A percentile compares a stretch with the other conserved stretches of the same genome.
Conservation (phyloP, 2,113 vertebrate genomes). For the Carassius auratus region DNA sequence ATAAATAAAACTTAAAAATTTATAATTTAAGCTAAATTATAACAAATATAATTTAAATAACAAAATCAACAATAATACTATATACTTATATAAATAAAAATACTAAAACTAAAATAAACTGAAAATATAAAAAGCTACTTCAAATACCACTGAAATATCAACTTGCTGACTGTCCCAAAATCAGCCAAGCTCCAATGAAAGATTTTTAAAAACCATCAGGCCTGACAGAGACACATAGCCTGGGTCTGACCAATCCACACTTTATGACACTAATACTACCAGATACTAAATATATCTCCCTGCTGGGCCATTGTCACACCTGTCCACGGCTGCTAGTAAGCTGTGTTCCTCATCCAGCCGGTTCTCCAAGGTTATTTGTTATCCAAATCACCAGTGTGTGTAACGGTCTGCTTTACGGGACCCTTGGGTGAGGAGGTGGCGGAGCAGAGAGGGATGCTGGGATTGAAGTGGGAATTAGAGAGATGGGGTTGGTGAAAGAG, state of each 20-base stretch:
- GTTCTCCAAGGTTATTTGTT: conserved; percentile 44
- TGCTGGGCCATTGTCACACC: conserved; percentile 33
- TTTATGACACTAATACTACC: neutral
- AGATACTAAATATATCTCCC: conserved; percentile 42
- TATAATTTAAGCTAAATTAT: too few relatives aligned
- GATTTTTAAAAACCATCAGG: conserved; percentile 13
- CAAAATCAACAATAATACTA: too few relatives aligned
- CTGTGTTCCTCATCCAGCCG: neutral
- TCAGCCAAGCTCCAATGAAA: neutral
- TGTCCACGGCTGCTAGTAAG: conserved; percentile 12
- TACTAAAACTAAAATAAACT: too few relatives aligned
- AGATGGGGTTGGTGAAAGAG: neutral
- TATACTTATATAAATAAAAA: too few relatives aligned
- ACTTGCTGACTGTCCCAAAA: neutral
- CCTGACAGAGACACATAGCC: conserved; percentile 35
- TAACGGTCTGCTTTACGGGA: conserved; percentile 46
- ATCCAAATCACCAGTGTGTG: conserved; percentile 35
- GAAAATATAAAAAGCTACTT: too few relatives aligned
- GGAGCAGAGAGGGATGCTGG: conserved; percentile 37
- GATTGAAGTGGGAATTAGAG: conserved; percentile 35
- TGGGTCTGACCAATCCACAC: conserved; percentile 16
- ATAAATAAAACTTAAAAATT: too few relatives aligned
- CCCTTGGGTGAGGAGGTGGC: conserved; percentile 41
- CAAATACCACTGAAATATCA: neutral
- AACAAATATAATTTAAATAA: too few relatives aligned